Evolutionary conservation across 2,797 vertebrate species (phyloP).

Genomic region (Danio aesculapii): DNA sequence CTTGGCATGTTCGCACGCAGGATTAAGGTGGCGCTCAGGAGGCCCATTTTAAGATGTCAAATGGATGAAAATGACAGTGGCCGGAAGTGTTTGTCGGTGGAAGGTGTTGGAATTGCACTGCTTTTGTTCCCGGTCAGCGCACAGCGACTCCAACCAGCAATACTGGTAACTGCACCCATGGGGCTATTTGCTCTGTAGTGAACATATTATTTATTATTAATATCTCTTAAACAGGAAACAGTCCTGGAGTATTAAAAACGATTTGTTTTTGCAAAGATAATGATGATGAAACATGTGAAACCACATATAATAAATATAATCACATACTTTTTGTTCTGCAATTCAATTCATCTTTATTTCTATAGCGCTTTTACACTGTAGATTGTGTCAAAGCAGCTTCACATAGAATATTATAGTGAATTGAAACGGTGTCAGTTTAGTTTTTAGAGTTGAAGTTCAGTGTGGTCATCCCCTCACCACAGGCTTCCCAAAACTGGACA

Average conservation of each 20-base stretch:
- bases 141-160: conserved; percentile 7
- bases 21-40: conserved; percentile 51
- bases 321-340: no score
- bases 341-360: no score
- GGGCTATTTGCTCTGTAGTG: background rate
- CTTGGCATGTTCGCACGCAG: conserved; percentile 8
- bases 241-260: background rate
- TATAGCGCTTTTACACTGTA: no score
- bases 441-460: no score
- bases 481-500: no score
- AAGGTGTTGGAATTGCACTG: conserved; percentile 40
- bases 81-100: conserved; percentile 62
- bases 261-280: no score
- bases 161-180: conserved; percentile 19
- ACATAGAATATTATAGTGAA: no score
- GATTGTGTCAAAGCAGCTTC: no score
- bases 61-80: conserved; percentile 61
- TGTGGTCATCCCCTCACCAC: no score
- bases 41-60: conserved; percentile 66
- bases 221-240: background rate
- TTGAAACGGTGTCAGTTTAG: no score
- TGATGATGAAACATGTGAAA: no score
- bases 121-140: background rate
- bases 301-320: no score
- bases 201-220: background rate